Base-by-base conservation (phyloP, 2,797 vertebrate genomes). In the Erpetoichthys calabaricus region DNA sequence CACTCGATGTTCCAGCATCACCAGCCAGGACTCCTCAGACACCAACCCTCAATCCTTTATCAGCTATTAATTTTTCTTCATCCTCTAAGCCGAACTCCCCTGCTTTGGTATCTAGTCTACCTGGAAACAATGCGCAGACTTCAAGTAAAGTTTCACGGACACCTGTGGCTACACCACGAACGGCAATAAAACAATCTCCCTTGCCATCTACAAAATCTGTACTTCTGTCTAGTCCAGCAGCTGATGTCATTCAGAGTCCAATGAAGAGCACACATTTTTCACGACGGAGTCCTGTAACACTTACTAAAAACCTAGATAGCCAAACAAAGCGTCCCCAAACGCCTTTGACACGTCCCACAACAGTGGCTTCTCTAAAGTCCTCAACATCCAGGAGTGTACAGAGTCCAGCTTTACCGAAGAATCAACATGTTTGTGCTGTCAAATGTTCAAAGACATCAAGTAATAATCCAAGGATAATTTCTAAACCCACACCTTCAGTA, bases 1-100 rank as follows among this genome's bases (percentile, higher is more conserved):
- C 83, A 46, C 80, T 57, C 59, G 77, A 80, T 49, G 63, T 53
- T 62, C 73, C 70, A 51, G 80, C 59, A 65, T 71, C 8, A 0
- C 65, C 71, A 44, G 62, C 45, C 59, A 83, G 8, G 71, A 75
- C 79, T 56, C 83, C 81, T 6, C 89, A 86, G n/a, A 92, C 89
- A 49, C 73, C 90, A 1, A 71, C 82, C 45, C 94, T 97, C 93
- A 87, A 95, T 68, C 92, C 93, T 1, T 80, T 96, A 7, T 80
- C 90, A 6, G 92, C 89, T 1, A 84, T 96, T 55, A 70, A 63
- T 59, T 70, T 71, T 68, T 70, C 76, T 61, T 75, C 78, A 5
- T 57, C 67, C 45, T 65, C 67, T 1, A 80, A 64, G 45, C 59
- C 70, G 0, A 3, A 61, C 45, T 54, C 62, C 3, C 60, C 70